Conservation (phyloP, 2,888 invertebrate genomes). For the Eupithecia inturbata region DNA sequence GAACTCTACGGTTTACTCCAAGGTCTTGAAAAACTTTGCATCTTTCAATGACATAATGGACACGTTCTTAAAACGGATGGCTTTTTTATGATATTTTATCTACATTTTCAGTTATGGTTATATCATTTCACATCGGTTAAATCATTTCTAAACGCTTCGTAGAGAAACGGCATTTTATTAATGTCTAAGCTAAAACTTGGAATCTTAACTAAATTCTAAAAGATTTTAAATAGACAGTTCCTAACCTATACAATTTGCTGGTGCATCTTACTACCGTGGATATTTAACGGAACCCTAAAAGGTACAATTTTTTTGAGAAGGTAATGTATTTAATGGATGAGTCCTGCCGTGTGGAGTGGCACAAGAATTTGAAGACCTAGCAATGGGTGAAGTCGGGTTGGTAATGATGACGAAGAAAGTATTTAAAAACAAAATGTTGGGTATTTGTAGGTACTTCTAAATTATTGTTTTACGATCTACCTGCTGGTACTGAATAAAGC, state of each 20-base stretch:
- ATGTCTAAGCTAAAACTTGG: not conserved
- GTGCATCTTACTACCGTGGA: too few species aligned
- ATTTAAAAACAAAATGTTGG: too few species aligned
- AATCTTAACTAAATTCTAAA: not conserved
- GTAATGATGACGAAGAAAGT: too few species aligned
- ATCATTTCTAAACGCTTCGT: not conserved
- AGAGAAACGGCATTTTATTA: not conserved
- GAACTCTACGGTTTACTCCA: constrained; percentile 27
- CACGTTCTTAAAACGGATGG: constrained; percentile 7
- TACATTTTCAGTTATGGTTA: constrained; percentile 1
- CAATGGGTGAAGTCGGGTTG: too few species aligned
- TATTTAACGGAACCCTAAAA: not conserved
- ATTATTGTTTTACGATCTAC: too few species aligned
- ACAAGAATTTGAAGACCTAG: too few species aligned
- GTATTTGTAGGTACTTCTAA: too few species aligned
- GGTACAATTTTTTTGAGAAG: not conserved
- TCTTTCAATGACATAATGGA: constrained; percentile 9
- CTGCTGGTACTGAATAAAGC: too few species aligned
- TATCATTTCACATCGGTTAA: not conserved
- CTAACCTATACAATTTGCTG: not conserved
- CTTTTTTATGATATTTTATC: constrained; percentile 1
- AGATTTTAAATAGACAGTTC: not conserved
- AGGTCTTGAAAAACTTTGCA: constrained; percentile 21
- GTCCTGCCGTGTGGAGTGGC: too few species aligned
- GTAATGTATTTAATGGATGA: too few species aligned